Conservation (phyloP, 2,888 invertebrate genomes). For the Monoplex corrugatus region DNA sequence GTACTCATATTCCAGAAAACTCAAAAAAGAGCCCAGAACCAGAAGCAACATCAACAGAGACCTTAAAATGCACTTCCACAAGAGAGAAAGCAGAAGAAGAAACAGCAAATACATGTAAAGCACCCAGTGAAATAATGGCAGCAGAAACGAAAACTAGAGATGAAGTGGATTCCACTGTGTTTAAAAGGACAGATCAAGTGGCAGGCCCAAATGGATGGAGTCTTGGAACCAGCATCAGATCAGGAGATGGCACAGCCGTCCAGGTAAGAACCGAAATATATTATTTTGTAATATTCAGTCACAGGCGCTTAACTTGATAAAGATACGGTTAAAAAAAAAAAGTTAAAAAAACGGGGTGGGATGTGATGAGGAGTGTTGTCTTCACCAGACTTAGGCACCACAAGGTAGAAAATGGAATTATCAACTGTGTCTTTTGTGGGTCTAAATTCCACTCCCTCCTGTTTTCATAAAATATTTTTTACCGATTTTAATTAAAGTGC, state of each 20-base stretch:
- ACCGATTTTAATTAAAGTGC: too few species aligned
- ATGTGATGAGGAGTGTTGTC: too few species aligned
- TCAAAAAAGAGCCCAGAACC: not conserved
- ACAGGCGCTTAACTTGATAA: too few species aligned
- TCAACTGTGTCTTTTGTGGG: too few species aligned
- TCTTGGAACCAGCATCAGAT: slow-evolving; percentile 44
- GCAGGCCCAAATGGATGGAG: slow-evolving; percentile 59
- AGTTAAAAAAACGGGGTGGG: too few species aligned
- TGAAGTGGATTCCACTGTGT: not conserved
- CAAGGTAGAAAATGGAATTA: too few species aligned
- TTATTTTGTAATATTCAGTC: not conserved
- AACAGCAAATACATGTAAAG: not conserved
- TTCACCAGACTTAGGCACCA: too few species aligned
- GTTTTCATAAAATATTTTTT: too few species aligned
- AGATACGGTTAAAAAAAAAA: too few species aligned
- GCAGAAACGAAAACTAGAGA: not conserved
- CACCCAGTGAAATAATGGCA: not conserved
- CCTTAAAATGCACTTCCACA: too few species aligned
- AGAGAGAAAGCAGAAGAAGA: not conserved
- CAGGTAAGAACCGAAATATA: slow-evolving; percentile 49
- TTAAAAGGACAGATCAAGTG: not conserved
- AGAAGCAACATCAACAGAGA: not conserved
- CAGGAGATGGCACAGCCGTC: slow-evolving; percentile 47
- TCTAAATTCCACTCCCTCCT: too few species aligned
- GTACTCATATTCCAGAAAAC: too few species aligned